These are phyloP conservation scores for Odontocolon sp. DNA, from an alignment of 2,888 invertebrate genomes.

Conservation along the genomic window DNA sequence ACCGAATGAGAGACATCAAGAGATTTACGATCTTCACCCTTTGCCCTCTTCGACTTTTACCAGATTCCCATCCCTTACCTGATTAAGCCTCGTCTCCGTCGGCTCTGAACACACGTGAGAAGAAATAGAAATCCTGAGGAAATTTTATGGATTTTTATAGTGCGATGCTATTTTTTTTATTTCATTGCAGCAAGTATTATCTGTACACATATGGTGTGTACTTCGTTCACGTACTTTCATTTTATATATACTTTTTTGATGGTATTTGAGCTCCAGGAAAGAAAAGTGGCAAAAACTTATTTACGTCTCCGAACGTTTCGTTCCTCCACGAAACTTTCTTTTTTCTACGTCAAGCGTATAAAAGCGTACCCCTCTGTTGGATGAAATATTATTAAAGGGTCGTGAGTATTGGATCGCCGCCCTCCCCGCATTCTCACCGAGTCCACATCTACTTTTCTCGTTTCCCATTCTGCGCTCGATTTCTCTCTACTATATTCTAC, in stretches of 20 bases:
- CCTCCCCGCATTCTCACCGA: slow-evolving; percentile 8
- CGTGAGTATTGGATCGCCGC: slow-evolving; percentile 55
- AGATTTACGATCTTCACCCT: slow-evolving; percentile 53
- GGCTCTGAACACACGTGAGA: neutral
- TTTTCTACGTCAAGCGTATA: slow-evolving; percentile 29
- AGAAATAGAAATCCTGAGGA: neutral
- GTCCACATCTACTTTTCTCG: slow-evolving; percentile 49
- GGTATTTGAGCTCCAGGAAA: neutral
- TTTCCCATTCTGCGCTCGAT: slow-evolving; percentile 13
- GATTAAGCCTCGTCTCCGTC: neutral
- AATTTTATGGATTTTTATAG: neutral
- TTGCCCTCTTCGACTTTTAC: slow-evolving; percentile 34
- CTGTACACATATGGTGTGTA: too few species aligned
- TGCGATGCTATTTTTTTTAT: neutral
- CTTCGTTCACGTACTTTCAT: slow-evolving; percentile 32
- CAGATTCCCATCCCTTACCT: neutral
- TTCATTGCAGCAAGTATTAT: too few species aligned
- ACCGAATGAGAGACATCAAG: slow-evolving; percentile 25
- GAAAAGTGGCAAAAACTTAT: slow-evolving; percentile 49
- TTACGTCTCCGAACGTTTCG: slow-evolving; percentile 42
- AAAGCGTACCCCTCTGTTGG: slow-evolving; percentile 11
- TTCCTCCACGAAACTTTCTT: slow-evolving; percentile 3
- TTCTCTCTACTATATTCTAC: neutral
- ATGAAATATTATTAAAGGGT: slow-evolving; percentile 58
- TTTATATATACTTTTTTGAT: too few species aligned